Base-by-base conservation (phyloP, 1,140 invertebrate species). In the Wiebesia pumilae region DNA sequence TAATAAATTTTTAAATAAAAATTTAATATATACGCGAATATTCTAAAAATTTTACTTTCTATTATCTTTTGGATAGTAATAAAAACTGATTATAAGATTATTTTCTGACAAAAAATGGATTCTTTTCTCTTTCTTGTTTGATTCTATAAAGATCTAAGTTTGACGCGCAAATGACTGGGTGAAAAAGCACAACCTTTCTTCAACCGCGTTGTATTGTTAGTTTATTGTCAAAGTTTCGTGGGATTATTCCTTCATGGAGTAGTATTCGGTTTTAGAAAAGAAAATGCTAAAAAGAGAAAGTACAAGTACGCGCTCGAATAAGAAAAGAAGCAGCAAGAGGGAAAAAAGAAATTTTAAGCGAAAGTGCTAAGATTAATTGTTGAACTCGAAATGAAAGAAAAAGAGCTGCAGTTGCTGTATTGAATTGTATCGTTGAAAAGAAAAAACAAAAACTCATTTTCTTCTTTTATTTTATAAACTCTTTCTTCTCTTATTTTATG, bases 121-220 rank as follows among this genome's bases (percentile, higher is more conserved):
- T 81, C 79, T 65, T 58, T 83, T 87, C 88, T 89, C 85, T 84
- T 84, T 79, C 30, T 40, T 71, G 30, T 81, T 51, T 78, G 84
- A 81, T 81, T 81, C 58, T 43, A 81, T 81, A 81, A 81, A 33
- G 58, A 81, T 67, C 24, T n/a, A 81, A 81, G 27, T 83, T 73
- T 27, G 47, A 27, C 40, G 27, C 54, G 4, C 1, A 62, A 62
- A 2, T 27, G 24, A 62, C 58, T 62, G 58, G 27, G 24, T 62
- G 58, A 62, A 24, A 62, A 62, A 27, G 58, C 21, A 10, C 24
- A 62, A 62, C 14, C 51, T 62, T 62, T 62, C 14, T 14, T 62
- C 27, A 62, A 62, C 30, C 30, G 14, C 67, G 30, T n/a, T 71
- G 67, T 71, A 71, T 82, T 82, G 81, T 82, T 73, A 47, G 65